Conservation (phyloP, 2,888 invertebrate species). For the Tryphoninae sp. region DNA sequence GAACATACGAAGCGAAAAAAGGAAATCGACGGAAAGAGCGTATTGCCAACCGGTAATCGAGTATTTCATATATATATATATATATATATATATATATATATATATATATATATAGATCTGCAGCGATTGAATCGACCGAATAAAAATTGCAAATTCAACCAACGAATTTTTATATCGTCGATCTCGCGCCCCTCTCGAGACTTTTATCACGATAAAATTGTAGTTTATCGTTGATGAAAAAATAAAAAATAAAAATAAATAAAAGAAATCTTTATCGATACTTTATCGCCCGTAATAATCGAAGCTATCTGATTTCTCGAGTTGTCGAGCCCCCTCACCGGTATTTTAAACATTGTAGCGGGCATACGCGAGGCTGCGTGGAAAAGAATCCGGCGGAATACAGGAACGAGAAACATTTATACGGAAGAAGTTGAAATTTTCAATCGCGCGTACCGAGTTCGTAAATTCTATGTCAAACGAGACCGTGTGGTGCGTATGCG, state of each 20-base stretch:
- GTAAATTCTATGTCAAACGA: not conserved
- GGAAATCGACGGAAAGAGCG: not conserved
- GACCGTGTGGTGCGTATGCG: too few relatives aligned
- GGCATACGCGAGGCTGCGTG: not conserved
- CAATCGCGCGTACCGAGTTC: not conserved
- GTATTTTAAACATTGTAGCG: slow-evolving; percentile 2
- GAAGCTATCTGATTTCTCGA: slow-evolving; percentile 33
- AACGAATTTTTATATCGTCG: slow-evolving; percentile 33
- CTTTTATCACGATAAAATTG: slow-evolving; percentile 45
- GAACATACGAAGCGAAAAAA: slow-evolving; percentile 15
- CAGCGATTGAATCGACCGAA: slow-evolving; percentile 32
- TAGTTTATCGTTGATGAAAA: slow-evolving; percentile 32
- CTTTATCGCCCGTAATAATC: slow-evolving; percentile 31
- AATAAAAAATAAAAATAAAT: not conserved
- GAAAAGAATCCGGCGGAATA: not conserved
- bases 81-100: slow-evolving; percentile 1
- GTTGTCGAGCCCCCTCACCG: not conserved
- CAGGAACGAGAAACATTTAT: not conserved
- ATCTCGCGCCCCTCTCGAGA: slow-evolving; percentile 3
- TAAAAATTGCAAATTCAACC: slow-evolving; percentile 28
- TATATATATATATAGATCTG: not conserved
- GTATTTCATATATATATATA: slow-evolving; percentile 19
- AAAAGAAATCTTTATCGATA: slow-evolving; percentile 4
- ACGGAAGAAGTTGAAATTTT: too few relatives aligned
- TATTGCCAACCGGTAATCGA: not conserved